Percentiles rank a stretch among this genome's conserved stretches.
phyloP scores from a whole-genome alignment of 2,888 invertebrate species.

The Catocala fraxini region DNA sequence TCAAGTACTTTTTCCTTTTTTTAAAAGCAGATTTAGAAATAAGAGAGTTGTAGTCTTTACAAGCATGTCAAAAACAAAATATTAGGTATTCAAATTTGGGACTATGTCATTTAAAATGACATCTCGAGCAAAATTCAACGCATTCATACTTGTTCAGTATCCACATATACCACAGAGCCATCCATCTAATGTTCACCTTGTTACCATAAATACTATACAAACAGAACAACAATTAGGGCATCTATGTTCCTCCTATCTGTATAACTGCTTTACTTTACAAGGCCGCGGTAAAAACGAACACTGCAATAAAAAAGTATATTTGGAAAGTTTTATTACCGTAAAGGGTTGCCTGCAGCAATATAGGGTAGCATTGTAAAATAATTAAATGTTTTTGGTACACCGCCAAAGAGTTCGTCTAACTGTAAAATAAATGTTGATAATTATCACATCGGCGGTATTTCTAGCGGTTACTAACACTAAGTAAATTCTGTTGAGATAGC shows the following conservation, averaged over 20 bases:
- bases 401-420: constrained; percentile 67
- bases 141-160: no score
- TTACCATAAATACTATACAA: constrained; percentile 11
- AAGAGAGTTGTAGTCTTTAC: no score
- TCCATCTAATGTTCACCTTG: no score
- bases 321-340: constrained; percentile 81
- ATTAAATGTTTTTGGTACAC: constrained; percentile 62
- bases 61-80: no score
- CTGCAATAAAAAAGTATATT: constrained; percentile 62
- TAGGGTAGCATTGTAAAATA: constrained; percentile 71
- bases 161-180: no score
- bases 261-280: constrained; percentile 24
- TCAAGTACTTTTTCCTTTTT: no score
- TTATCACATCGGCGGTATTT: constrained; percentile 47
- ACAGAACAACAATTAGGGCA: constrained; percentile 15
- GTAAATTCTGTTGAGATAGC: constrained; percentile 25
- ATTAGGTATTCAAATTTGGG: no score
- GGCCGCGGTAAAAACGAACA: constrained; percentile 12
- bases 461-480: constrained; percentile 25
- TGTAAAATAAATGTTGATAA: constrained; percentile 55
- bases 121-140: no score
- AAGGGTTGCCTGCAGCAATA: constrained; percentile 65
- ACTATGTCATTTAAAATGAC: no score
- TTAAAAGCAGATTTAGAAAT: no score
- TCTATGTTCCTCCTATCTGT: constrained; percentile 22